Evolutionary conservation across 2,888 invertebrate species (phyloP).

Genomic region (Hylaea fasciaria): DNA sequence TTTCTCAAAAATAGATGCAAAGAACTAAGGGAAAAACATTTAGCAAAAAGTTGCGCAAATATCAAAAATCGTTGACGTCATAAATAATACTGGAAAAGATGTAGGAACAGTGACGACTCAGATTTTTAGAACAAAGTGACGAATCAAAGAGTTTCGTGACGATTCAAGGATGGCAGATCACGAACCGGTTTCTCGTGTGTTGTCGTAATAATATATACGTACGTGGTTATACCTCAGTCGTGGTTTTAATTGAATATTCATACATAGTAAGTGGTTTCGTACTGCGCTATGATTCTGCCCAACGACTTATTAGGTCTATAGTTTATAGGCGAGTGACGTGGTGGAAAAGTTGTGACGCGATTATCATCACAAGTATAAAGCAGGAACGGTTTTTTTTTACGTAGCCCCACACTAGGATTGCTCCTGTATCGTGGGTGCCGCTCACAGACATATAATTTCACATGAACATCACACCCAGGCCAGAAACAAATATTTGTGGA

Average conservation of each 20-base stretch:
- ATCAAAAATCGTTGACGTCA: slow-evolving; percentile 44
- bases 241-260: slow-evolving; percentile 24
- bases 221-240: not conserved
- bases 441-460: too few species aligned
- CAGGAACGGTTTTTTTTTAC: too few species aligned
- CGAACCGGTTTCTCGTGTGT: slow-evolving; percentile 48
- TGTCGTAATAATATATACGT: slow-evolving; percentile 5
- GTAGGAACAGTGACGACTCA: slow-evolving; percentile 41
- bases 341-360: slow-evolving; percentile 3
- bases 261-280: slow-evolving; percentile 13
- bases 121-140: too few species aligned
- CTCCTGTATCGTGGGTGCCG: too few species aligned
- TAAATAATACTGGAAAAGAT: slow-evolving; percentile 31
- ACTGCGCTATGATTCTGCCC: not conserved
- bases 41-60: slow-evolving; percentile 35
- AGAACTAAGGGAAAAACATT: slow-evolving; percentile 8
- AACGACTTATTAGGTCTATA: not conserved
- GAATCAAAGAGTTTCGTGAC: slow-evolving; percentile 50
- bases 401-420: too few species aligned
- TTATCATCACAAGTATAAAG: not conserved
- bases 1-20: slow-evolving; percentile 10
- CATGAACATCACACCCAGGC: too few species aligned
- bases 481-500: too few species aligned
- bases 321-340: slow-evolving; percentile 1
- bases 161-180: slow-evolving; percentile 38